A percentile compares a stretch with the other conserved stretches of the same genome.
These are phyloP conservation scores for Aethina tumida DNA, from an alignment of 1,140 invertebrate species.

Conservation along the genomic window DNA sequence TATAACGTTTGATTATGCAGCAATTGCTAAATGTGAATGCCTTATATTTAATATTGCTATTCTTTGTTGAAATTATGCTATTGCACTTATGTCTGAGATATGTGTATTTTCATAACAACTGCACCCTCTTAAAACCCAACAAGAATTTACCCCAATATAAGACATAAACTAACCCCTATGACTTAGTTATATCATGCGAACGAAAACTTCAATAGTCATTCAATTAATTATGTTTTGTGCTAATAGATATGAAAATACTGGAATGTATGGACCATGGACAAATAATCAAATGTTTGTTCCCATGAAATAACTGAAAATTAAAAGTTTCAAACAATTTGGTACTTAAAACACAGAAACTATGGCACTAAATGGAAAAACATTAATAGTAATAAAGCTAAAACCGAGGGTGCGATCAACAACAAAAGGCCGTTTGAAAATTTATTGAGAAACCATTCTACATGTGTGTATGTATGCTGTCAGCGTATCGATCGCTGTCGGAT, in stretches of 20 bases:
- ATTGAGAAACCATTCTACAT: conserved; percentile 4
- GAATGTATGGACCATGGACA: too few species aligned
- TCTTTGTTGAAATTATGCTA: conserved; percentile 14
- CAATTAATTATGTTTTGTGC: too few species aligned
- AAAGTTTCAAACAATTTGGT: too few species aligned
- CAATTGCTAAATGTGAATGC: conserved; percentile 22
- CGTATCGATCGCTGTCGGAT: background rate
- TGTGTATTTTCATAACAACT: conserved; percentile 17
- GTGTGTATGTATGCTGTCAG: conserved; percentile 3
- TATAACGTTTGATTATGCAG: conserved; percentile 24
- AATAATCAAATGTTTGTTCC: too few species aligned
- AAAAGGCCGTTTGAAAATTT: background rate
- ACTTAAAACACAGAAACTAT: too few species aligned
- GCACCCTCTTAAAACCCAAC: conserved; percentile 8
- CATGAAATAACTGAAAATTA: too few species aligned
- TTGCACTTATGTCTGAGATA: conserved; percentile 19
- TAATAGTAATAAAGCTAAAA: too few species aligned
- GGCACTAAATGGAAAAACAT: too few species aligned
- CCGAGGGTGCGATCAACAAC: too few species aligned
- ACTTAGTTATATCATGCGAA: too few species aligned
- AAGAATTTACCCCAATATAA: conserved; percentile 6
- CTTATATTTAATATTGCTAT: conserved; percentile 20
- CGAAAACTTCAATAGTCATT: conserved; percentile 1
- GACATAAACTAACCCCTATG: too few species aligned
- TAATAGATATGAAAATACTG: too few species aligned